Base-by-base conservation (phyloP, 2,797 vertebrate species). In the Xenopus petersii region DNA sequence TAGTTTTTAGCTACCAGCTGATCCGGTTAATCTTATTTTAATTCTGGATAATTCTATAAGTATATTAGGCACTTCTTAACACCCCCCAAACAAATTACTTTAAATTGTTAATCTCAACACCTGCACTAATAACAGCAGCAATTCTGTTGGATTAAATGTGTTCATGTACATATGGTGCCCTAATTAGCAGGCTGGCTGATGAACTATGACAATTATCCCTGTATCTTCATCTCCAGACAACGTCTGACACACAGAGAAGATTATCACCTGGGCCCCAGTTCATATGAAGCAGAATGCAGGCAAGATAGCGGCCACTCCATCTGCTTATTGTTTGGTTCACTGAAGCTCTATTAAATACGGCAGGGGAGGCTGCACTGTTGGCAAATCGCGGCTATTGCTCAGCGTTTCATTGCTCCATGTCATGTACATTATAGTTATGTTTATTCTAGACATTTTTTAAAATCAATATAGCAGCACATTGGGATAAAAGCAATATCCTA, bases 211-310 rank as follows among this genome's bases (percentile, higher is more conserved):
- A 69, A 70, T 75, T 64, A 69, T 77, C 47, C 54, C 15, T 42
- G 30, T 71, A 77, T 55, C 63, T 67, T 10, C 70, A 49, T 67
- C 62, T 17, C 51, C 16, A 56, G 55, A 75, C 54, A 12, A 12
- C 7, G 63, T 76, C 68, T 71, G 63, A 76, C 71, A 70, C 51
- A 70, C 5, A 26, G 67, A 60, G 36, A 70, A 75, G 74, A 75
- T 76, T 71, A 70, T 60, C 68, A 71, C 71, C 62, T 65, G 62
- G 15, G 30, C 67, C 55, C 61, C 60, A 47, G 56, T 71, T 65
- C 47, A 56, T 60, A 17, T 16, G 56, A 47, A 65, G 12, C 55
- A 12, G 12, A 36, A 51, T 51, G 63, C 21, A 47, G 36, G 24
- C 59, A 4, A 47, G 65, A 65, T 47, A 54, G 71, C 46, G 63